Conservation (phyloP, 2,113 vertebrate species). For the Leptobrachium ailaonicum region DNA sequence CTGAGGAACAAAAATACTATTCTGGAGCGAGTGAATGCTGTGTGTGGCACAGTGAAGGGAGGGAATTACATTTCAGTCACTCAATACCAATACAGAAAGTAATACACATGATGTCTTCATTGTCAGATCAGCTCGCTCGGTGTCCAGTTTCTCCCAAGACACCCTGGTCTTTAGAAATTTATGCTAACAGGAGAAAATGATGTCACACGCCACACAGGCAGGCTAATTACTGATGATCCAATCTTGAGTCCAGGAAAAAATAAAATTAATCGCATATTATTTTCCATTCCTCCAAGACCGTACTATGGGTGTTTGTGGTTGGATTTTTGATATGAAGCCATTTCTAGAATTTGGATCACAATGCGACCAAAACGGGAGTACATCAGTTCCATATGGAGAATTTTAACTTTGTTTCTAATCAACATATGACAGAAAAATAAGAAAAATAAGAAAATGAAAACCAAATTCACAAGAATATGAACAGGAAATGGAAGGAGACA, state of each 20-base stretch:
- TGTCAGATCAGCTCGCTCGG: background rate
- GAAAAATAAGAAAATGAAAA: slow-evolving; percentile 3
- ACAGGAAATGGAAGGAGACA: background rate
- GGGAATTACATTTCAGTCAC: slow-evolving; percentile 27
- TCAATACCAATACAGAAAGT: slow-evolving; percentile 31
- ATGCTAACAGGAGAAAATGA: slow-evolving; percentile 35
- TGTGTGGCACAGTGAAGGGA: background rate
- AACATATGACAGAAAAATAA: background rate
- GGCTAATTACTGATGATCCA: slow-evolving; percentile 30
- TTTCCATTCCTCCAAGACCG: background rate
- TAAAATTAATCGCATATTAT: background rate
- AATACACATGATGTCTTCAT: slow-evolving; percentile 25
- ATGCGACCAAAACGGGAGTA: background rate
- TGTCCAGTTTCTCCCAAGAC: slow-evolving; percentile 27
- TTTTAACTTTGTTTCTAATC: background rate
- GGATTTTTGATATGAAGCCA: background rate
- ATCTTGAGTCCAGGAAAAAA: background rate
- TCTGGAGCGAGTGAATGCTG: background rate
- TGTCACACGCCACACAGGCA: slow-evolving; percentile 17
- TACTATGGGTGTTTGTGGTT: background rate
- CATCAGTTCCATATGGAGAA: slow-evolving; percentile 11
- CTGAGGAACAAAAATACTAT: background rate
- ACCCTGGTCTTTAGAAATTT: slow-evolving; percentile 36
- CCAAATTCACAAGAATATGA: background rate
- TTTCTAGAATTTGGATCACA: background rate